phyloP scores from a whole-genome alignment of 2,113 vertebrate genomes.

The Periophthalmodon schlosseri region DNA sequence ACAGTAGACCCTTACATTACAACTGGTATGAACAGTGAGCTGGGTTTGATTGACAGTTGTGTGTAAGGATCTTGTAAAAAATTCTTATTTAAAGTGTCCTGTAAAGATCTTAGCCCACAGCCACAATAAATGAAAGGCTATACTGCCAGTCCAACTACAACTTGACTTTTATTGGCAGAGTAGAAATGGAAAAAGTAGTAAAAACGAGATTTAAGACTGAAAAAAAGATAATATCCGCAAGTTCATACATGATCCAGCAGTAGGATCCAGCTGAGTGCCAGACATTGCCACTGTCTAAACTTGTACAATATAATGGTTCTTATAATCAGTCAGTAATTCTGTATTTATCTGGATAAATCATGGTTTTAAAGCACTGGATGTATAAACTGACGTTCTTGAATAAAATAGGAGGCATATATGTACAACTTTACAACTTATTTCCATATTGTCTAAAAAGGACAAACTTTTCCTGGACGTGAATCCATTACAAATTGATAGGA shows the following conservation, averaged over 20 bases:
- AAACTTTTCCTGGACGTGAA: too few relatives aligned
- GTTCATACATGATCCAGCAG: not conserved
- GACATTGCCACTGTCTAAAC: not conserved
- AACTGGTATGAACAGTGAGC: not conserved
- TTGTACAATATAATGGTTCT: not conserved
- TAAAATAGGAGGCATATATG: not conserved
- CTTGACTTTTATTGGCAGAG: not conserved
- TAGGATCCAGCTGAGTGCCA: not conserved
- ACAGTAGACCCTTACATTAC: not conserved
- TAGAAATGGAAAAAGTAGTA: not conserved
- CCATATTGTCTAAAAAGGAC: not conserved
- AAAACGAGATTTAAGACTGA: not conserved
- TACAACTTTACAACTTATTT: not conserved
- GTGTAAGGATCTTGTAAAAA: constrained; percentile 12
- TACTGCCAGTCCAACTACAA: not conserved
- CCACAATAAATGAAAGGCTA: not conserved
- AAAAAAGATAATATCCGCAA: not conserved
- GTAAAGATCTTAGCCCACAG: constrained; percentile 6
- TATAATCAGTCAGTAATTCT: not conserved
- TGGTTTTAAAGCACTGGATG: not conserved
- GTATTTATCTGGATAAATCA: not conserved
- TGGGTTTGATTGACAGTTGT: not conserved
- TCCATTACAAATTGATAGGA: too few relatives aligned
- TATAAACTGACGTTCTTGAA: not conserved
- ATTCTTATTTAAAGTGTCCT: not conserved